These are phyloP conservation scores for Volucella zonaria DNA, from an alignment of 2,888 invertebrate genomes.

Conservation along the genomic window DNA sequence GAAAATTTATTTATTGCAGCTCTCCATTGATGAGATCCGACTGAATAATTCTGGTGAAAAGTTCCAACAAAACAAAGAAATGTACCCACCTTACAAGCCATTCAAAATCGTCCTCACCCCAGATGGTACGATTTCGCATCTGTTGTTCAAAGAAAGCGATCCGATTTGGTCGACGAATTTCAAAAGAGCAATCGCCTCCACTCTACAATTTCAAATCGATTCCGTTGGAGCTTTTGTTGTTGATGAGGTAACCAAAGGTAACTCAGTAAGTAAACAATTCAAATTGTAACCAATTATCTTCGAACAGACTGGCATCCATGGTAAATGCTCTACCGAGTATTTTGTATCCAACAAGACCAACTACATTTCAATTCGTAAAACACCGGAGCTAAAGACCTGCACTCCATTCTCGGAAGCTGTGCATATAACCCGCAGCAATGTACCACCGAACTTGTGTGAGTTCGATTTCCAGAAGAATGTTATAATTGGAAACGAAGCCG, in stretches of 20 bases:
- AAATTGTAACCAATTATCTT: slow-evolving; percentile 66
- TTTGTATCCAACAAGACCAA: slow-evolving; percentile 82
- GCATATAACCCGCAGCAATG: slow-evolving; percentile 81
- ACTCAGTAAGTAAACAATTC: slow-evolving; percentile 66
- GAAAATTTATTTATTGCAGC: slow-evolving; percentile 75
- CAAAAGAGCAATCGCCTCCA: slow-evolving; percentile 87
- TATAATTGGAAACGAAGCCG: slow-evolving; percentile 82
- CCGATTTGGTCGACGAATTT: slow-evolving; percentile 87
- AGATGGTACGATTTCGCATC: slow-evolving; percentile 80
- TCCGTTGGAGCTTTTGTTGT: slow-evolving; percentile 82
- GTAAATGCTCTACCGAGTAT: slow-evolving; percentile 84
- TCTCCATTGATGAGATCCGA: slow-evolving; percentile 82
- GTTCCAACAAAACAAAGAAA: slow-evolving; percentile 82
- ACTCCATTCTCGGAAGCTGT: slow-evolving; percentile 81
- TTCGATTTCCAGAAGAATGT: slow-evolving; percentile 82
- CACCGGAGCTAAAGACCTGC: slow-evolving; percentile 82
- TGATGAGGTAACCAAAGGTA: slow-evolving; percentile 79
- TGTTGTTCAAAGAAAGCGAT: slow-evolving; percentile 83
- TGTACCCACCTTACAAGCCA: slow-evolving; percentile 82
- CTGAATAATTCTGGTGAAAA: slow-evolving; percentile 82
- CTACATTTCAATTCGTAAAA: slow-evolving; percentile 81
- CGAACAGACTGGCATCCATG: slow-evolving; percentile 85
- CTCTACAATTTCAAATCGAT: slow-evolving; percentile 85
- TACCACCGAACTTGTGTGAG: slow-evolving; percentile 82
- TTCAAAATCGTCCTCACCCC: slow-evolving; percentile 80